These are phyloP conservation scores for Monopterus albus DNA, from an alignment of 2,113 vertebrate species.

Conservation along the genomic window DNA sequence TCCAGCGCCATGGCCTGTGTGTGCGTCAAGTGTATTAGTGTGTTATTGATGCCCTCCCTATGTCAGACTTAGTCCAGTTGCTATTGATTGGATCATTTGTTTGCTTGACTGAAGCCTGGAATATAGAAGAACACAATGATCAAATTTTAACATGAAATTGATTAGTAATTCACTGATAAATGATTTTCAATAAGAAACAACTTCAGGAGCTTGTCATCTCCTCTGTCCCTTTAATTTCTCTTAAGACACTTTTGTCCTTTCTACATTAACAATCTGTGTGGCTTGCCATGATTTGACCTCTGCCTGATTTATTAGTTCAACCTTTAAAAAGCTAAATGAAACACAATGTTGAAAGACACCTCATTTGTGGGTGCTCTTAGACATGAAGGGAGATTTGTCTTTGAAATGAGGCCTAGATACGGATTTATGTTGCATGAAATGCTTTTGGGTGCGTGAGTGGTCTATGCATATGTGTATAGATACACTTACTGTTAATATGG, in stretches of 20 bases:
- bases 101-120: constrained; percentile 69
- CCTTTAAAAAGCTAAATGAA: no score
- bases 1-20: constrained; percentile 75
- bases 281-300: no score
- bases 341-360: no score
- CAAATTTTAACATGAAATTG: constrained; percentile 20
- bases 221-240: constrained; percentile 3
- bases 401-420: not conserved
- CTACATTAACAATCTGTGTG: not conserved
- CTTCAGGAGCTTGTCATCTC: not conserved
- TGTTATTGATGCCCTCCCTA: constrained; percentile 62
- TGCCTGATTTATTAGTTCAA: no score
- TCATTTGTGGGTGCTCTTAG: no score
- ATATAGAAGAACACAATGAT: constrained; percentile 42
- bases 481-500: constrained; percentile 30
- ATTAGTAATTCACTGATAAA: constrained; percentile 24
- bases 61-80: constrained; percentile 61
- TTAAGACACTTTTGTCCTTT: not conserved
- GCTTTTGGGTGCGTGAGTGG: constrained; percentile 15
- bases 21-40: constrained; percentile 40
- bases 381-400: not conserved
- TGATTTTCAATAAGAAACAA: not conserved
- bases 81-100: constrained; percentile 74
- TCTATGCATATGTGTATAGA: constrained; percentile 27
- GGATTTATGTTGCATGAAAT: constrained; percentile 27